Evolutionary conservation across 2,888 invertebrate species (phyloP).

Genomic region (Melinopterus prodromus): DNA sequence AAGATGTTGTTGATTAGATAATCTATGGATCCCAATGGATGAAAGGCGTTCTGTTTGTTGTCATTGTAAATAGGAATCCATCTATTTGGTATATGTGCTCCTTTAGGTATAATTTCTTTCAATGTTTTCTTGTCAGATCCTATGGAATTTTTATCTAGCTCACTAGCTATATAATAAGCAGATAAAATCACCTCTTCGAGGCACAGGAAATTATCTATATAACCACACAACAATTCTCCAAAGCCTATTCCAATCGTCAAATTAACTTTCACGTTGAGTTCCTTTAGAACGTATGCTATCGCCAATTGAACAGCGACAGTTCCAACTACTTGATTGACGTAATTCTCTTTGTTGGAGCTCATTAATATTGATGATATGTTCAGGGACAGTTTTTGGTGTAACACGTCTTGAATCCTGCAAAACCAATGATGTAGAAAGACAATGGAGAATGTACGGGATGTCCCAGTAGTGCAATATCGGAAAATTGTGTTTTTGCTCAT

Average conservation of each 20-base stretch:
- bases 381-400: conserved; percentile 10
- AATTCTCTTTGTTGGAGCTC: conserved; percentile 7
- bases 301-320: conserved; percentile 66
- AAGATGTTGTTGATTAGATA: conserved; percentile 6
- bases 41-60: neutral
- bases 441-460: neutral
- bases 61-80: conserved; percentile 5
- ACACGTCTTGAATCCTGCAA: conserved; percentile 29
- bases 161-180: neutral
- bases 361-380: conserved; percentile 33
- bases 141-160: neutral
- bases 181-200: conserved; percentile 74
- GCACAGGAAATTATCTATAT: conserved; percentile 87
- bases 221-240: conserved; percentile 90
- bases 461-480: neutral
- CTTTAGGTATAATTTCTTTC: neutral
- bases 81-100: neutral
- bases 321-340: conserved; percentile 36
- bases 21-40: conserved; percentile 4
- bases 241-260: conserved; percentile 74
- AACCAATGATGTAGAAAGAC: neutral
- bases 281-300: conserved; percentile 61
- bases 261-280: conserved; percentile 56
- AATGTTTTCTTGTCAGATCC: neutral
- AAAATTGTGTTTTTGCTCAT: no score